Conservation (phyloP, 30 jellyfish, hydroid and myxozoan genomes). For the Pelagia noctiluca region DNA sequence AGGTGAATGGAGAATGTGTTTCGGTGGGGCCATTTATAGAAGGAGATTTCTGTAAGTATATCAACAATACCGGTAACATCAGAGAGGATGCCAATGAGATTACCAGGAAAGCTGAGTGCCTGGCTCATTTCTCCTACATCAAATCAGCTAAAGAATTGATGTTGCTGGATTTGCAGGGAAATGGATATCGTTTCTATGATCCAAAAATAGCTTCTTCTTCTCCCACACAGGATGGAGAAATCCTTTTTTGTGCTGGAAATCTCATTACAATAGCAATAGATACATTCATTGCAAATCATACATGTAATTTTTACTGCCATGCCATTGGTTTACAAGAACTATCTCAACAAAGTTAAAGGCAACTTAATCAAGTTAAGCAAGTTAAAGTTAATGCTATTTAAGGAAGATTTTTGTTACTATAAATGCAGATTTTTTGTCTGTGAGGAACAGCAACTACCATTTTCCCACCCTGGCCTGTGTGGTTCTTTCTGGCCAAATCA, state of each 20-base stretch:
- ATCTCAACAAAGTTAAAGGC: constrained; percentile 1
- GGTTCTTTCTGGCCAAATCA: constrained; percentile 5
- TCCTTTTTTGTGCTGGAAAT: constrained; percentile 60
- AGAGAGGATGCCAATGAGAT: constrained; percentile 9
- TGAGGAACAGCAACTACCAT: constrained; percentile 3
- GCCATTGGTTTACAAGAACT: constrained; percentile 13
- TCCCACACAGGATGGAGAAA: constrained; percentile 53
- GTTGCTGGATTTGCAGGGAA: constrained; percentile 53
- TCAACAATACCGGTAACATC: constrained; percentile 41
- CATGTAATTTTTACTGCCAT: constrained; percentile 38
- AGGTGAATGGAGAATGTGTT: constrained; percentile 40
- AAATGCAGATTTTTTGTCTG: neutral
- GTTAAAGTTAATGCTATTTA: neutral
- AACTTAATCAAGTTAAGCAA: too few species aligned
- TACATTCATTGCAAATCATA: constrained; percentile 34
- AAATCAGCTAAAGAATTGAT: constrained; percentile 29
- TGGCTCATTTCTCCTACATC: constrained; percentile 43
- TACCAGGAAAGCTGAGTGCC: constrained; percentile 25
- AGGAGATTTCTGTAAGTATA: constrained; percentile 37
- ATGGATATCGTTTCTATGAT: constrained; percentile 47
- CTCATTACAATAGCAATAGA: constrained; percentile 24
- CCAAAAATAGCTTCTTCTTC: constrained; percentile 57
- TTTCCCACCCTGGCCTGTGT: constrained; percentile 6
- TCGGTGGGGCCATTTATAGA: constrained; percentile 55
- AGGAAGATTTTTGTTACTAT: neutral